Evolutionary conservation across 2,797 vertebrate genomes (phyloP).

Genomic region (Apogon hyalosoma): DNA sequence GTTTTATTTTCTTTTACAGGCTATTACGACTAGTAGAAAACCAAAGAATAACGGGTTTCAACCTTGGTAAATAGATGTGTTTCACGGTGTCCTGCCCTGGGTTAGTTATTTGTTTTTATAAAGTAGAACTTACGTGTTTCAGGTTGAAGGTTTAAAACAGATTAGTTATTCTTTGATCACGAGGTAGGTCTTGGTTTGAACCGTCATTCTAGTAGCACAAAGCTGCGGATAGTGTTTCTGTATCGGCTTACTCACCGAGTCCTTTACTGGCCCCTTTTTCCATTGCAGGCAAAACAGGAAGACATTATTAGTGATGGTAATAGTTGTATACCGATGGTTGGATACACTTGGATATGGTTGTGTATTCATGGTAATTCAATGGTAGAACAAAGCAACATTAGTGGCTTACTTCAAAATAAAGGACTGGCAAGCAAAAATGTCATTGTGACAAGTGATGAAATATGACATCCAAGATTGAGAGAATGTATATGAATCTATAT

Average conservation of each 20-base stretch:
- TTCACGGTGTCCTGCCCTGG: background rate
- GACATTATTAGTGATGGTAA: background rate
- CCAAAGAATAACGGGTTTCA: background rate
- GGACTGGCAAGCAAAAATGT: background rate
- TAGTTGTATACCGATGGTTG: background rate
- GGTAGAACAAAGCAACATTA: background rate
- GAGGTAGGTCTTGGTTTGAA: slow-evolving; percentile 10
- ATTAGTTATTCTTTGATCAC: slow-evolving; percentile 14
- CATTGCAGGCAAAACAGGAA: slow-evolving; percentile 18
- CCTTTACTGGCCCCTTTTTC: slow-evolving; percentile 18
- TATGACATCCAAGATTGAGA: background rate
- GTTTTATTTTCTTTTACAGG: background rate
- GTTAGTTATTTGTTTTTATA: background rate
- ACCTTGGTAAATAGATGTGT: background rate
- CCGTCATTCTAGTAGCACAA: slow-evolving; percentile 38
- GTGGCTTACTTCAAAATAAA: no score
- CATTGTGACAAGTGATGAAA: background rate
- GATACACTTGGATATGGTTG: no score
- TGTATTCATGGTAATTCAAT: no score
- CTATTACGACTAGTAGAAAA: background rate
- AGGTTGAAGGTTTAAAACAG: slow-evolving; percentile 6
- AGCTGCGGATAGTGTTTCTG: slow-evolving; percentile 56
- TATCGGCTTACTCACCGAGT: slow-evolving; percentile 53
- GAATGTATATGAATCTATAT: background rate
- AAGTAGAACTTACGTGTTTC: background rate